phyloP scores from a whole-genome alignment of 2,888 invertebrate genomes.

The Drosophila borborema region DNA sequence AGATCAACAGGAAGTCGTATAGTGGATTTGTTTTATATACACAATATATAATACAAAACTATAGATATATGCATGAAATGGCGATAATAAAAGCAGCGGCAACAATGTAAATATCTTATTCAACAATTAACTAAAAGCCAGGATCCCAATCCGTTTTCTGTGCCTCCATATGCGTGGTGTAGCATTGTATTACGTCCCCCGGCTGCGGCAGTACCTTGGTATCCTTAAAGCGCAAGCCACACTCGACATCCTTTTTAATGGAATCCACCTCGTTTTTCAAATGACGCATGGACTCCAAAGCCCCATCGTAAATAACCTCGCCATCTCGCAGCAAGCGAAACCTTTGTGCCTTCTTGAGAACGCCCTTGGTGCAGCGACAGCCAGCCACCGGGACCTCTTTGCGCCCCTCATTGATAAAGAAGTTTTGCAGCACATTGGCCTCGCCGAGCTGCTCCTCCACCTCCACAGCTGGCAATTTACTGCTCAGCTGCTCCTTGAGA shows the following conservation, averaged over 20 bases:
- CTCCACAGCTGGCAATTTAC: conserved; percentile 89
- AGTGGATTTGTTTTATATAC: conserved; percentile 69
- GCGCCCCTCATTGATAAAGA: conserved; percentile 91
- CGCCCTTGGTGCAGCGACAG: conserved; percentile 92
- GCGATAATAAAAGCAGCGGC: conserved; percentile 51
- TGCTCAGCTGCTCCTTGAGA: conserved; percentile 91
- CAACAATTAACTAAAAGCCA: conserved; percentile 88
- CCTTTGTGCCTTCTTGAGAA: conserved; percentile 88
- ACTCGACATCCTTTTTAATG: conserved; percentile 94
- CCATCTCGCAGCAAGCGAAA: conserved; percentile 90
- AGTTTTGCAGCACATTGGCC: conserved; percentile 94
- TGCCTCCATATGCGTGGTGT: conserved; percentile 87
- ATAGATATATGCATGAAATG: conserved; percentile 49
- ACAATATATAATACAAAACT: conserved; percentile 63
- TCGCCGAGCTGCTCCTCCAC: conserved; percentile 93
- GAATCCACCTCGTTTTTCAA: conserved; percentile 94
- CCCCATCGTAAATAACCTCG: conserved; percentile 90
- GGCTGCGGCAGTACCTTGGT: conserved; percentile 87
- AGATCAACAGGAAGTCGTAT: conserved; percentile 77
- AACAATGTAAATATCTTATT: conserved; percentile 18
- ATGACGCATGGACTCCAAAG: conserved; percentile 93
- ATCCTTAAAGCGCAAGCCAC: conserved; percentile 93
- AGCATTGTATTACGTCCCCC: conserved; percentile 93
- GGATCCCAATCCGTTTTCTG: conserved; percentile 94
- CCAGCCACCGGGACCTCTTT: conserved; percentile 95